Evolutionary conservation across 1,140 invertebrate genomes (phyloP).

Genomic region (Sycophaga agraensis): DNA sequence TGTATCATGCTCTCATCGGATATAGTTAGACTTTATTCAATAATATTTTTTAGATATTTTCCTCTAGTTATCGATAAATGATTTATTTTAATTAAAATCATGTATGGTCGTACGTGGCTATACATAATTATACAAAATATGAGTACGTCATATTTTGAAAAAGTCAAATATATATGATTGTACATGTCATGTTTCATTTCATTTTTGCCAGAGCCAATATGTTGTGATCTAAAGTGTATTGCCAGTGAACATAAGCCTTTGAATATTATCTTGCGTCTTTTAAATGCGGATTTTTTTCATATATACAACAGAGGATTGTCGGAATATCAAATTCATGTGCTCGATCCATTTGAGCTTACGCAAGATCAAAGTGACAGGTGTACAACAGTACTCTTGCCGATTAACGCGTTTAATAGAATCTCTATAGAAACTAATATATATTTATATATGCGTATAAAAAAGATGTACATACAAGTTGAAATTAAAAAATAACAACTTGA

Average conservation of each 20-base stretch:
- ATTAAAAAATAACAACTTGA: conserved; percentile 7
- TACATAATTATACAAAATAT: too few relatives aligned
- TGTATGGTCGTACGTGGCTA: too few relatives aligned
- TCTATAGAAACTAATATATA: not conserved
- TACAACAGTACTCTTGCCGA: conserved; percentile 24
- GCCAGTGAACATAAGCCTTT: not conserved
- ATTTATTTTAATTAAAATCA: too few relatives aligned
- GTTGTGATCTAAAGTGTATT: too few relatives aligned
- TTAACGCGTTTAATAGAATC: not conserved
- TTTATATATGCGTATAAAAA: not conserved
- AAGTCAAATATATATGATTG: too few relatives aligned
- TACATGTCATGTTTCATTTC: too few relatives aligned
- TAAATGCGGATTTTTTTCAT: conserved; percentile 20
- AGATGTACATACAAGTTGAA: conserved; percentile 1
- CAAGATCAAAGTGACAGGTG: conserved; percentile 22
- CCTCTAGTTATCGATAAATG: too few relatives aligned
- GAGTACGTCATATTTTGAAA: too few relatives aligned
- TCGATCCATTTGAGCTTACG: conserved; percentile 16
- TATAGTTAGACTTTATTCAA: too few relatives aligned
- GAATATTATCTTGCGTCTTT: not conserved
- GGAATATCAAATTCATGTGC: conserved; percentile 26
- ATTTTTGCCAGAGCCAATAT: too few relatives aligned
- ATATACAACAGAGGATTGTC: conserved; percentile 26
- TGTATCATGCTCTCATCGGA: too few relatives aligned
- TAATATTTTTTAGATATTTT: too few relatives aligned